These are phyloP conservation scores for Stichodactyla mertensii DNA, from an alignment of 64 coral and sea anemone species.

Conservation along the genomic window DNA sequence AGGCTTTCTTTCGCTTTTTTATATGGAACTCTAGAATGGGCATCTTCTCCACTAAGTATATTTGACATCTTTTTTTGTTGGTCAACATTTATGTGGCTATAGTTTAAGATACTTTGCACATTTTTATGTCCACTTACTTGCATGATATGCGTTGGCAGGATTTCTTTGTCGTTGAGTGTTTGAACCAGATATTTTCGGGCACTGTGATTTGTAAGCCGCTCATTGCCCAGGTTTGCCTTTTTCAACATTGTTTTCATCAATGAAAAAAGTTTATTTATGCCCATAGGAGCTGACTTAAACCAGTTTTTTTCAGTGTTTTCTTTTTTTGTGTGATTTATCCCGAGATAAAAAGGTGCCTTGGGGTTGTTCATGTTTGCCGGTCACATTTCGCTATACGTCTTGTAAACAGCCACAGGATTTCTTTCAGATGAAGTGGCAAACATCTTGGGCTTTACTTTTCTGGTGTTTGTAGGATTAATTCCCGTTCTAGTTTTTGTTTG, in stretches of 20 bases:
- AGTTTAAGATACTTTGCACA: slow-evolving; percentile 21
- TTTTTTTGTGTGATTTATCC: slow-evolving; percentile 26
- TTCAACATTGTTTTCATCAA: slow-evolving; percentile 2
- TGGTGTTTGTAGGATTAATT: neutral
- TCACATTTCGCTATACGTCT: slow-evolving; percentile 31
- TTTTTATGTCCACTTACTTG: slow-evolving; percentile 22
- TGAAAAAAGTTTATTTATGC: slow-evolving; percentile 33
- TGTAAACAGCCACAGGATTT: slow-evolving; percentile 42
- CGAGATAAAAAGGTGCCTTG: slow-evolving; percentile 33
- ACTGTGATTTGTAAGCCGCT: slow-evolving; percentile 32
- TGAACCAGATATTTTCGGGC: slow-evolving; percentile 35
- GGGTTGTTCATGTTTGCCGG: slow-evolving; percentile 23
- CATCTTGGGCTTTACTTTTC: slow-evolving; percentile 17
- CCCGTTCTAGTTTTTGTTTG: slow-evolving; percentile 54
- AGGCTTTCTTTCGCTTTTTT: neutral
- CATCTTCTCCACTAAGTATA: neutral
- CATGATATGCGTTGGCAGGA: slow-evolving; percentile 24
- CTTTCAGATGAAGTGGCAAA: slow-evolving; percentile 22
- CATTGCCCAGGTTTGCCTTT: neutral
- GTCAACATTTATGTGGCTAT: neutral
- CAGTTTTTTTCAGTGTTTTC: neutral
- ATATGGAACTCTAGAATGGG: neutral
- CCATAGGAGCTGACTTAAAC: slow-evolving; percentile 16
- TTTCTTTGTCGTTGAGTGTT: slow-evolving; percentile 23
- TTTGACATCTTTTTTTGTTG: slow-evolving; percentile 30